Evolutionary conservation across 1,140 invertebrate species (phyloP), one percentile per base, ranked within the genome.

Genomic region (Acromyrmex heyeri): DNA sequence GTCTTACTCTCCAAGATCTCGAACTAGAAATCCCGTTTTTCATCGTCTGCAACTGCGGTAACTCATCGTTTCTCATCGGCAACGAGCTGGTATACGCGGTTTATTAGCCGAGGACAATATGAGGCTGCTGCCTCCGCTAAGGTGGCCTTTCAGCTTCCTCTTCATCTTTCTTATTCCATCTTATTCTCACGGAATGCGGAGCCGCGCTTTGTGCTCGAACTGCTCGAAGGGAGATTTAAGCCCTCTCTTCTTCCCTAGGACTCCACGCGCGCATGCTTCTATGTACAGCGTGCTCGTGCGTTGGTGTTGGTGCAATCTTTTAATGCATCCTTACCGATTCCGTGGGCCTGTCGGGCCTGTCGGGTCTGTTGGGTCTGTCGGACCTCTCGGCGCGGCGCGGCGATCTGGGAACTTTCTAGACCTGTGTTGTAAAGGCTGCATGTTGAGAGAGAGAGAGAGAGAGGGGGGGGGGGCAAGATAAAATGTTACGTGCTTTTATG

Each of bases 221-320:
- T 87, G 85, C 8, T 83, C 85, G 77, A 90, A 87, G 65, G 44
- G 59, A 87, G 88, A 89, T 89, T 88, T 88, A 89, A 88, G 59
- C 64, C 64, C 77, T 78, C 75, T 62, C 48, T 34, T 64, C 48
- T 34, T 72, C 83, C 55, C 18, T 44, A 59, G 65, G 62, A 89
- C 82, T 83, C 69, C 34, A 55, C 48, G 55, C 76, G 48, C 76
- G 48, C 61, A 57, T 59, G 24, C 14, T 67, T 81, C 14, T 24
- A 24, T 24, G 24, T 24, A 44, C 8, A 44, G 30, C 3, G 38
- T 55, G 27, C 3, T 8, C 4, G n/a, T 57, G 48, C 67, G 21
- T 87, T 21, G 38, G 7, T 67, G n/a, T 67, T 67, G 65, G 38
- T 69, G 21, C 21, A 69, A 27, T 50, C 21, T 48, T 24, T 82